Conservation (phyloP, 2,113 vertebrate genomes). For the pig (Sus scrofa) region DNA sequence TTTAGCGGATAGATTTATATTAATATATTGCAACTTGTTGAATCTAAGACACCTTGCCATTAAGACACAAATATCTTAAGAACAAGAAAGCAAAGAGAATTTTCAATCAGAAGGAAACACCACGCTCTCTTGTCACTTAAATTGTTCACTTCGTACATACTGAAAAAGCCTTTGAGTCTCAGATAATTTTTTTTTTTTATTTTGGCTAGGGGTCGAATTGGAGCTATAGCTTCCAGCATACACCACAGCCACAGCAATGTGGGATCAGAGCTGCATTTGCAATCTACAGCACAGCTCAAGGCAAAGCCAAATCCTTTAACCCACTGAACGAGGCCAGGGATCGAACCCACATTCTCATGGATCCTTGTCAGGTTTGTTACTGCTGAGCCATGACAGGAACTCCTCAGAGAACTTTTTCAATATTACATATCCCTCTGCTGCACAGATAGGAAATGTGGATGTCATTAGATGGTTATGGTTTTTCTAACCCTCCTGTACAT, state of each 20-base stretch:
- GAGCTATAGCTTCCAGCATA: no score
- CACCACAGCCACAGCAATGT: no score
- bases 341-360: no score
- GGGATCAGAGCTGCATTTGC: no score
- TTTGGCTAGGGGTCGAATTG: no score
- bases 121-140: not conserved
- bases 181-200: not conserved
- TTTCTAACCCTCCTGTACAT: not conserved
- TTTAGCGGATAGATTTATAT: not conserved
- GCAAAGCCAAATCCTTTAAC: no score
- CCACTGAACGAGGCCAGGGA: no score
- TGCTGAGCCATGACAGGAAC: no score
- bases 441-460: not conserved
- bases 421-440: not conserved
- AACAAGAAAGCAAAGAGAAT: constrained; percentile 31
- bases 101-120: not conserved
- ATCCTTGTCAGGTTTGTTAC: no score
- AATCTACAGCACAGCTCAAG: no score
- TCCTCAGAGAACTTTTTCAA: not conserved
- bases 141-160: not conserved
- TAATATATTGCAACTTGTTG: not conserved
- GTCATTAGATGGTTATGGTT: not conserved
- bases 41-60: constrained; percentile 1
- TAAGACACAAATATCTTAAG: constrained; percentile 47
- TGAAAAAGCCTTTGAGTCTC: not conserved